These are phyloP conservation scores for Sialia sialis DNA, from an alignment of 2,113 vertebrate genomes.

Conservation along the genomic window DNA sequence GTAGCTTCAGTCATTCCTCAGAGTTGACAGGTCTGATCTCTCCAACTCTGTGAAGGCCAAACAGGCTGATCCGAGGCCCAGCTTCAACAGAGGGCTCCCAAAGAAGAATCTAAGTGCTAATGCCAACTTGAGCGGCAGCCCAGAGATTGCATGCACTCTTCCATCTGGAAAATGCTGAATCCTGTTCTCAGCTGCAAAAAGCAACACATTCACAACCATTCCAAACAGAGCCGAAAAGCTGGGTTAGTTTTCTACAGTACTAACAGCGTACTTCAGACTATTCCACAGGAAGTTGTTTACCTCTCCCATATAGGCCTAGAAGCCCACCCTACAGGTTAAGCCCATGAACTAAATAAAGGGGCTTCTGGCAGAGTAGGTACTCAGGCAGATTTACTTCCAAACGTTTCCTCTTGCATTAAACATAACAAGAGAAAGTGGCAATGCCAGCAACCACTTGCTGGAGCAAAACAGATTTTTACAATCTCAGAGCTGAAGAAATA, in stretches of 20 bases:
- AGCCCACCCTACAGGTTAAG: not conserved
- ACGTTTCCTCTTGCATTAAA: not conserved
- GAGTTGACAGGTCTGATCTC: not conserved
- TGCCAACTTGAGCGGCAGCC: not conserved
- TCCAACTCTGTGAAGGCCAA: not conserved
- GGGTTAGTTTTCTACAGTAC: not conserved
- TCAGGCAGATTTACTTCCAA: not conserved
- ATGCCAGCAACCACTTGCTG: not conserved
- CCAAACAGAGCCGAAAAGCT: not conserved
- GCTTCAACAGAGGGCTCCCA: not conserved
- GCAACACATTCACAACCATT: not conserved
- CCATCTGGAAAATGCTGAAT: not conserved
- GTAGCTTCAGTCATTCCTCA: not conserved
- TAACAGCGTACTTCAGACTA: not conserved
- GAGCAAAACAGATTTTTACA: not conserved
- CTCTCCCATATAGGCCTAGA: not conserved
- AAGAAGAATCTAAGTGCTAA: not conserved
- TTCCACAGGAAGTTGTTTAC: not conserved
- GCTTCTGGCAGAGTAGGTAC: not conserved
- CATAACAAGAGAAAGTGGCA: not conserved
- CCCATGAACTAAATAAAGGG: not conserved
- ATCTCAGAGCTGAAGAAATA: not conserved
- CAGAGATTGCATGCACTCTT: not conserved
- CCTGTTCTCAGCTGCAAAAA: not conserved
- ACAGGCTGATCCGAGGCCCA: not conserved